Evolutionary conservation across 2,888 invertebrate genomes (phyloP).

Genomic region (Mimumesa dahlbomi): DNA sequence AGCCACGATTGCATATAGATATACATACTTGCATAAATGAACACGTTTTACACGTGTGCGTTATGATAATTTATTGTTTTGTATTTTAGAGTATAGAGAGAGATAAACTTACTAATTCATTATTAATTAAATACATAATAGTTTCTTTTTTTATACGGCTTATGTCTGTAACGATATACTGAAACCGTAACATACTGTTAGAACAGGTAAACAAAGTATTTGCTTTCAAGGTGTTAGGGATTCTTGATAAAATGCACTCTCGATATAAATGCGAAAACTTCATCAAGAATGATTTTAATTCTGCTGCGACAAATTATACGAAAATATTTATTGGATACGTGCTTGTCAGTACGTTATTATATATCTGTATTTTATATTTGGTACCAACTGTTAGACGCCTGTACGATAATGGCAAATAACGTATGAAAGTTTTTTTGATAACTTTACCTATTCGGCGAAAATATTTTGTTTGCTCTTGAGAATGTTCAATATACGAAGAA

Average conservation of each 20-base stretch:
- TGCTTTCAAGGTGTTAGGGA: constrained; percentile 37
- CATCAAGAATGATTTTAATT: constrained; percentile 15
- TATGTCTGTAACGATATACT: constrained; percentile 52
- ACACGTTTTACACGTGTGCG: constrained; percentile 53
- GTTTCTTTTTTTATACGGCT: constrained; percentile 43
- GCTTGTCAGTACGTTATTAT: not conserved
- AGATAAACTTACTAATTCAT: constrained; percentile 64
- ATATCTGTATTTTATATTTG: constrained; percentile 5
- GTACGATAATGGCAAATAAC: constrained; percentile 20
- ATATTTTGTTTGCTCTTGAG: constrained; percentile 23
- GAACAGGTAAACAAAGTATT: constrained; percentile 18
- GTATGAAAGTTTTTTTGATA: constrained; percentile 24
- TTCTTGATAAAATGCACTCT: constrained; percentile 27
- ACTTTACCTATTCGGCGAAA: constrained; percentile 17
- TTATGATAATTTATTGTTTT: constrained; percentile 75
- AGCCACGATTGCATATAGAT: constrained; percentile 59
- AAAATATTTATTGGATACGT: not conserved
- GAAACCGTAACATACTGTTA: constrained; percentile 31
- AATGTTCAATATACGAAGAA: constrained; percentile 21
- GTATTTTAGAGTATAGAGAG: constrained; percentile 65
- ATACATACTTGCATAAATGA: constrained; percentile 49
- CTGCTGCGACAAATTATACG: constrained; percentile 9
- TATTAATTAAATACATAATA: constrained; percentile 56
- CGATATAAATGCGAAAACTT: constrained; percentile 4
- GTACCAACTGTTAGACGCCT: not conserved